Evolutionary conservation across 1,140 invertebrate species (phyloP).

Genomic region (Drosophila rhopaloa): DNA sequence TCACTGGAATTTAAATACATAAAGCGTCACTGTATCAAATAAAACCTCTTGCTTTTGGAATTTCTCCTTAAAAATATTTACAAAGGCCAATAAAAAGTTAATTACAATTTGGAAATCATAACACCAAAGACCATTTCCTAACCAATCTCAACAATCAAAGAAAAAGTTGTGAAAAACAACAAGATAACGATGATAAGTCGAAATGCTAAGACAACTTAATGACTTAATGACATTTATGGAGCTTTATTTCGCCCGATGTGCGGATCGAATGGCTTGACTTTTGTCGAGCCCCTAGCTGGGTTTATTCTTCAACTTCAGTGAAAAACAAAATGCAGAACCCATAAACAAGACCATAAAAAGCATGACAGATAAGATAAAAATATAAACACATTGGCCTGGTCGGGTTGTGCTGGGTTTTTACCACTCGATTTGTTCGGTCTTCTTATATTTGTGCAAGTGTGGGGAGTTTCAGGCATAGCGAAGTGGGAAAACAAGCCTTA

Average conservation of each 20-base stretch:
- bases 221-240: constrained; percentile 75
- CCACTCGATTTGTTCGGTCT: constrained; percentile 23
- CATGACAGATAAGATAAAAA: constrained; percentile 68
- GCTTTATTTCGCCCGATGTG: constrained; percentile 39
- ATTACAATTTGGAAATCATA: constrained; percentile 6
- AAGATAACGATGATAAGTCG: constrained; percentile 45
- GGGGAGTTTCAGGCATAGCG: constrained; percentile 23
- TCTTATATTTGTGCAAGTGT: constrained; percentile 69
- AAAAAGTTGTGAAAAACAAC: constrained; percentile 55
- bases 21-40: neutral
- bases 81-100: constrained; percentile 11
- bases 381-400: constrained; percentile 40
- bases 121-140: constrained; percentile 23
- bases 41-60: neutral
- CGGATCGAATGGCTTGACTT: constrained; percentile 27
- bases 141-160: constrained; percentile 32
- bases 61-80: constrained; percentile 1
- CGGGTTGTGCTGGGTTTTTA: constrained; percentile 59
- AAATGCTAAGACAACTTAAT: constrained; percentile 66
- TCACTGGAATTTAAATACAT: neutral
- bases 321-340: constrained; percentile 47
- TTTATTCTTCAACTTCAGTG: constrained; percentile 41
- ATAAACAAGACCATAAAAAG: constrained; percentile 57
- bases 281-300: constrained; percentile 45
- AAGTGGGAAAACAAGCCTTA: constrained; percentile 32